A percentile compares a stretch with the other conserved stretches of the same genome.
phyloP scores from a whole-genome alignment of 2,113 vertebrate genomes.

The Phalacrocorax pelagicus region DNA sequence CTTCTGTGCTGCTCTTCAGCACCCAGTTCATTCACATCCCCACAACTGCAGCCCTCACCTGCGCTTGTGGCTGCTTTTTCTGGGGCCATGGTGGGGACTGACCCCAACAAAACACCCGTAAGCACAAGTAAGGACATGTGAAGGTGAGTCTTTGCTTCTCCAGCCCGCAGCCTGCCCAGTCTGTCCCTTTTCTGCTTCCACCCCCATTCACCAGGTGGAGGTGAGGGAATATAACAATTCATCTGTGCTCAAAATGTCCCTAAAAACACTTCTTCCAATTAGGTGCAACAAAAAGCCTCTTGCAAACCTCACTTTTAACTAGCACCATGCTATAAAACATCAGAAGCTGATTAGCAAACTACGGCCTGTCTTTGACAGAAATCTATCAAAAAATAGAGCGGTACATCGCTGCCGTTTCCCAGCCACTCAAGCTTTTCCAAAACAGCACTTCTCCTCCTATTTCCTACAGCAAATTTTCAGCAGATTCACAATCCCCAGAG shows the following conservation, averaged over 20 bases:
- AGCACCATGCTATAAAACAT: neutral
- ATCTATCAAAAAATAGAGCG: neutral
- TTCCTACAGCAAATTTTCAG: neutral
- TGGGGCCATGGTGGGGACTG: neutral
- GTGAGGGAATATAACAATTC: neutral
- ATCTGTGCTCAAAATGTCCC: neutral
- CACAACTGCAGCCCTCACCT: neutral
- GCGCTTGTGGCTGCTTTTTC: neutral
- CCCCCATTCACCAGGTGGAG: rapidly evolving
- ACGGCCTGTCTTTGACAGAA: neutral
- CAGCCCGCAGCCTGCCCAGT: neutral
- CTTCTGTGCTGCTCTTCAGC: neutral
- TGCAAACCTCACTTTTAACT: neutral
- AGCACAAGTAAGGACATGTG: rapidly evolving
- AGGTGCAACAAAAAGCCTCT: neutral
- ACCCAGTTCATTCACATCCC: rapidly evolving
- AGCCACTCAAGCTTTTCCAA: neutral
- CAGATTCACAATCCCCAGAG: neutral
- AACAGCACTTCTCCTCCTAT: neutral
- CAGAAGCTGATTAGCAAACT: neutral
- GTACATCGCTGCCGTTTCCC: neutral
- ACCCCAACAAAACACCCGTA: rapidly evolving
- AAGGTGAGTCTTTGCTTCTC: neutral
- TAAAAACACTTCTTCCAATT: neutral
- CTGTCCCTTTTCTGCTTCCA: neutral